Evolutionary conservation across 2,888 invertebrate species (phyloP), one percentile per base, ranked within the genome.

Genomic region (Mimumesa dahlbomi): DNA sequence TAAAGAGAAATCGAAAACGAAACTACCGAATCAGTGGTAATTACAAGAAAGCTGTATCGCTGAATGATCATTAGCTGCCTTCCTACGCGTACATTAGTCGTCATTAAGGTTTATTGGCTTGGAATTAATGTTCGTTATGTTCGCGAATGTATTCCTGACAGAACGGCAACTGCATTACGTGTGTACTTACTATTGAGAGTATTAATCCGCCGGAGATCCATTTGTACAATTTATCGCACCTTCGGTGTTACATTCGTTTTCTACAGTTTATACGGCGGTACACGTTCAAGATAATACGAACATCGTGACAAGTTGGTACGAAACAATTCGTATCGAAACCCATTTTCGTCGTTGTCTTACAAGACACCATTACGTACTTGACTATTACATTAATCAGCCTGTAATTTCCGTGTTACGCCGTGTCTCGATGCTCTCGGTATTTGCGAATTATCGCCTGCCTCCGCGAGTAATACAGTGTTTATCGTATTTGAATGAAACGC

Each of bases 31-130:
- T 69, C 46, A 29, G 50, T 50, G 29, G 46, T 66, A 57, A 65
- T 65, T 74, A 45, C 38, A 58, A 61, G 59, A 65, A 62, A 74
- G 50, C 25, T 59, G 58, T 66, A 66, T 66, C 58, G 52, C 16
- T 40, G 16, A 29, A 18, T 38, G 11, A 36, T 59, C 56, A 74
- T 74, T 74, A 74, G 66, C 52, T 16, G 4, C 19, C 36, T 56
- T 62, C 52, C 62, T 74, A 70, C 57, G 59, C 56, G 45, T 40
- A 14, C 56, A 52, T 74, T 74, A 45, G 52, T 19, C 58, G 58
- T 74, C 65, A 53, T 74, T 71, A 66, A 63, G 59, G 70, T 74
- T 70, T 62, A 61, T 69, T 62, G 62, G 65, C 54, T 65, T 38
- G 62, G 49, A 70, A 70, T 65, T 75, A 74, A 74, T 66, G 58